A percentile compares a stretch with the other conserved stretches of the same genome.
Conservation (phyloP, 1,140 invertebrate genomes). For the Psilanteris sp. region DNA sequence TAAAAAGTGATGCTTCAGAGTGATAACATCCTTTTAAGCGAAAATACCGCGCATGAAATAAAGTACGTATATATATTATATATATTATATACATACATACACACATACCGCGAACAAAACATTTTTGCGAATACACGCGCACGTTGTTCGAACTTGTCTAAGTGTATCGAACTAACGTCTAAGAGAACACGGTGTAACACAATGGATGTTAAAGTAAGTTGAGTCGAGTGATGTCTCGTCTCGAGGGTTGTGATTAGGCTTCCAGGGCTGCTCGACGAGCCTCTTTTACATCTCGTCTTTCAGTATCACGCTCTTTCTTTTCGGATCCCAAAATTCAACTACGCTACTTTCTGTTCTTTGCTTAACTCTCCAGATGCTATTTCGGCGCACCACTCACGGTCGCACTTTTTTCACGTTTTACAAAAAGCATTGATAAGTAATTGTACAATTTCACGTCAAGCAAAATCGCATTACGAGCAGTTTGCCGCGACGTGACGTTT, state of each 20-base stretch:
- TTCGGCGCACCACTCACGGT: slow-evolving; percentile 6
- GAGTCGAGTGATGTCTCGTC: slow-evolving; percentile 66
- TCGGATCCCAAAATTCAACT: slow-evolving; percentile 35
- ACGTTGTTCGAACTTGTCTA: slow-evolving; percentile 6
- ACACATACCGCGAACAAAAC: too few relatives aligned
- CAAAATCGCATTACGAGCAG: slow-evolving; percentile 27
- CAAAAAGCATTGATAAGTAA: slow-evolving; percentile 16
- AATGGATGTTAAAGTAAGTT: slow-evolving; percentile 45
- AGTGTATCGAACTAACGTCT: slow-evolving; percentile 36
- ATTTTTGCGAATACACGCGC: slow-evolving; percentile 7
- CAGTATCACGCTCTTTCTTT: slow-evolving; percentile 19
- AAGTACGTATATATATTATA: too few relatives aligned
- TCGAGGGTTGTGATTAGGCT: slow-evolving; percentile 65
- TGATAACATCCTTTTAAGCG: too few relatives aligned
- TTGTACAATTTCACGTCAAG: slow-evolving; percentile 22
- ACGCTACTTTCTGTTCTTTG: slow-evolving; percentile 36
- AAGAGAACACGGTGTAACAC: slow-evolving; percentile 20
- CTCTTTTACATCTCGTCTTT: slow-evolving; percentile 45
- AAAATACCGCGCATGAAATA: too few relatives aligned
- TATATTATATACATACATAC: too few relatives aligned
- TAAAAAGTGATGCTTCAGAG: too few relatives aligned
- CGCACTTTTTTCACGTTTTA: slow-evolving; percentile 8
- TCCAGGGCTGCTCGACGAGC: slow-evolving; percentile 36
- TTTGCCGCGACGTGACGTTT: slow-evolving; percentile 11
- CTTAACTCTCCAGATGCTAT: slow-evolving; percentile 24